phyloP scores from a whole-genome alignment of 2,888 invertebrate species.

The Rhyacophila evoluta region DNA sequence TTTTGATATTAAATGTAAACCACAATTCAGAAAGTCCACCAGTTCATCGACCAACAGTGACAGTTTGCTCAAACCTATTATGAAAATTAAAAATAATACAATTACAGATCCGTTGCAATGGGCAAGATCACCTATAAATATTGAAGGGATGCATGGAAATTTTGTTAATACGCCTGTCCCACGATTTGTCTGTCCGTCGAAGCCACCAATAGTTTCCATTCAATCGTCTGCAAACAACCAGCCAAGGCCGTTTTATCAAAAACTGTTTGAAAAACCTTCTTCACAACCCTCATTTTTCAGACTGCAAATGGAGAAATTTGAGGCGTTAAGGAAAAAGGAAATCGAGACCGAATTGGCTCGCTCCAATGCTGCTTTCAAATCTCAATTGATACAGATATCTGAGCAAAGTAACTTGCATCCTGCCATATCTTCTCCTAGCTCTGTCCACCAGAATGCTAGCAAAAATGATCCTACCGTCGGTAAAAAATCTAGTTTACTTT shows the following conservation, averaged over 20 bases:
- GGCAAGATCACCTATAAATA: neutral
- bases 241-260: neutral
- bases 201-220: neutral
- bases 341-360: conserved; percentile 35
- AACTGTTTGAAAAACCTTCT: neutral
- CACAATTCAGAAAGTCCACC: neutral
- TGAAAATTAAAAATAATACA: neutral
- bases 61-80: neutral
- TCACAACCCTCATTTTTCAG: conserved; percentile 41
- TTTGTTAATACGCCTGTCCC: neutral
- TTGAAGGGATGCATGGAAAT: neutral
- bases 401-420: neutral
- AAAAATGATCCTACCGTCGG: neutral
- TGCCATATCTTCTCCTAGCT: neutral
- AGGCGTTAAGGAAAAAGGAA: conserved; percentile 39
- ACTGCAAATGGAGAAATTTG: conserved; percentile 48
- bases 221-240: neutral
- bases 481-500: conserved; percentile 41
- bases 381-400: neutral
- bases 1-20: neutral
- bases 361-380: neutral
- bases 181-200: neutral
- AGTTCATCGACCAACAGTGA: neutral
- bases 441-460: neutral
- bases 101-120: neutral